phyloP scores from a whole-genome alignment of 2,113 vertebrate genomes.

The Pelecanus crispus region DNA sequence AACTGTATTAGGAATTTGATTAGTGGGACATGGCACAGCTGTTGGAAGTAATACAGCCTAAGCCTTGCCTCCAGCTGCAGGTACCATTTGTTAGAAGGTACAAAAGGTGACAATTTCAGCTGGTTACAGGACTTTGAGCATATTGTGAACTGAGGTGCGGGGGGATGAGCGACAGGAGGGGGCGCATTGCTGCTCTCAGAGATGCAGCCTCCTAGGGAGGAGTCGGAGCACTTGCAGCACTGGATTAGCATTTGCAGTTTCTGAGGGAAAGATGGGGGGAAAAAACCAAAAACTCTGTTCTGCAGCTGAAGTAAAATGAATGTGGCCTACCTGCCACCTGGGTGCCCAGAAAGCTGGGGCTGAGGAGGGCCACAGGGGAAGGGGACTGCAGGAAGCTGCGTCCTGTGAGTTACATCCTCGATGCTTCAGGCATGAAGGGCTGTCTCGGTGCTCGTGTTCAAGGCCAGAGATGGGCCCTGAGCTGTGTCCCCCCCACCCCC shows the following conservation, averaged over 20 bases:
- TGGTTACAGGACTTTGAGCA: not conserved
- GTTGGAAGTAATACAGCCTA: fast-evolving
- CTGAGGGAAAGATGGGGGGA: not conserved
- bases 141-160: no score
- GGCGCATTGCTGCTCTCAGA: no score
- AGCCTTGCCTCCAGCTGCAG: not conserved
- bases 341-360: not conserved
- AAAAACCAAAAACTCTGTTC: no score
- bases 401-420: fast-evolving
- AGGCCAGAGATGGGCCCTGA: no score
- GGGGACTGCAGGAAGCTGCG: not conserved
- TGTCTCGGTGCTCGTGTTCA: fast-evolving
- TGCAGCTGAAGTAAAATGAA: not conserved
- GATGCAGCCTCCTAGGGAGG: not conserved
- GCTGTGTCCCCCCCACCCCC: not conserved
- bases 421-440: not conserved
- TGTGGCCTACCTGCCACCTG: fast-evolving
- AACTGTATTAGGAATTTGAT: not conserved
- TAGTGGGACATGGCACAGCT: fast-evolving
- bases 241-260: not conserved
- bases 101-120: fast-evolving
- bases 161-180: not conserved
- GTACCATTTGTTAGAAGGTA: not conserved
- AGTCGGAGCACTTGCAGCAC: not conserved
- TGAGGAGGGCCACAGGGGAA: fast-evolving